Conservation (phyloP, 2,797 vertebrate species). For the Ispidina lecontei region DNA sequence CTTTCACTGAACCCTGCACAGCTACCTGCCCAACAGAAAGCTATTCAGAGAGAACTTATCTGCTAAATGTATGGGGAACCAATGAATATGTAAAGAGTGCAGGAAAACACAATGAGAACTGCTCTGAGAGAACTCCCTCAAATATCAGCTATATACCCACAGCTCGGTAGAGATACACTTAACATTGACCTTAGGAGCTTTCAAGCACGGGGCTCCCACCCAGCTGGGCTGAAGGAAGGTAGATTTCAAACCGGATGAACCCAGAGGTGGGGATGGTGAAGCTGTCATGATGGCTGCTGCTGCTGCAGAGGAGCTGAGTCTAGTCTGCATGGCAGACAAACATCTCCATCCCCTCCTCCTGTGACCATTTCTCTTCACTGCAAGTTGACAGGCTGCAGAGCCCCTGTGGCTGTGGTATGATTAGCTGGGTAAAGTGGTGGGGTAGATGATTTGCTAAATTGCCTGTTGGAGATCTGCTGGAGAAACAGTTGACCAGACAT, state of each 20-base stretch:
- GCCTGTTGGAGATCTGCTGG: not conserved
- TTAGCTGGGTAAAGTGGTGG: not conserved
- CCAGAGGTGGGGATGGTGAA: not conserved
- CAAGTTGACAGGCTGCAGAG: not conserved
- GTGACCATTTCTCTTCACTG: not conserved
- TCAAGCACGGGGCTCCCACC: not conserved
- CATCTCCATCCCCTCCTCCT: not conserved
- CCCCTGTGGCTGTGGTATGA: not conserved
- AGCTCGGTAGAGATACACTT: not conserved
- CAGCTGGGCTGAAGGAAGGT: not conserved
- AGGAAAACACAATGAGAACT: not conserved
- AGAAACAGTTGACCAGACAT: not conserved
- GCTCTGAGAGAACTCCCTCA: not conserved
- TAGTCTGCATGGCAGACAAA: not conserved
- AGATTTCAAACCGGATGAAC: not conserved
- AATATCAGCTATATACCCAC: not conserved
- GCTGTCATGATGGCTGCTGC: not conserved
- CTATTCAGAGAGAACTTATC: not conserved
- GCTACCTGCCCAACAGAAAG: not conserved
- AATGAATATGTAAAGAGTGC: not conserved
- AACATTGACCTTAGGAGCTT: fast-evolving
- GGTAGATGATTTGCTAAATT: not conserved
- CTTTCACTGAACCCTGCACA: fast-evolving
- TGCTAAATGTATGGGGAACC: not conserved
- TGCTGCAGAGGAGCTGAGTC: not conserved